Conservation (phyloP, 2,888 invertebrate genomes). For the Laothoe populi region DNA sequence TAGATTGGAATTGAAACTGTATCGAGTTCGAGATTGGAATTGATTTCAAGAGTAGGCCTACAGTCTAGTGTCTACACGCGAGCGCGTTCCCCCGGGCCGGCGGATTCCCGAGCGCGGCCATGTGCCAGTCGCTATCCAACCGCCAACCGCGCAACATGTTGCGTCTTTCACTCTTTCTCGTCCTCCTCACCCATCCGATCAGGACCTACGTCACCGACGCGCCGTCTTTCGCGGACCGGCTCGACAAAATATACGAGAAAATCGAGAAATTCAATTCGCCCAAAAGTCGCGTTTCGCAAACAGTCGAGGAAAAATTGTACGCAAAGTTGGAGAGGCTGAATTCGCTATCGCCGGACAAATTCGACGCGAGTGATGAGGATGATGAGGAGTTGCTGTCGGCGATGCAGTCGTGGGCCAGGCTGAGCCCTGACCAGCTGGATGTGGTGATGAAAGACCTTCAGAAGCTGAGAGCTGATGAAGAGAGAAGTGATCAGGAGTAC, state of each 20-base stretch:
- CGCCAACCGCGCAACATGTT: constrained; percentile 59
- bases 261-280: constrained; percentile 58
- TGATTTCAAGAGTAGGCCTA: too few species aligned
- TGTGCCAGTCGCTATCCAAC: constrained; percentile 51
- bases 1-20: too few species aligned
- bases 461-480: constrained; percentile 52
- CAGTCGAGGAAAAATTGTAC: constrained; percentile 51
- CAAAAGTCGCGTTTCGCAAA: constrained; percentile 39
- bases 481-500: constrained; percentile 57
- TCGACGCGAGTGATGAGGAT: constrained; percentile 65
- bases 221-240: constrained; percentile 61
- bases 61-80: not conserved
- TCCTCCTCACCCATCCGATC: constrained; percentile 58
- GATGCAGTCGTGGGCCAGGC: constrained; percentile 65
- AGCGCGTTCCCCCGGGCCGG: constrained; percentile 13
- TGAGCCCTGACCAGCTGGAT: constrained; percentile 64
- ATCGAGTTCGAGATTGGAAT: too few species aligned
- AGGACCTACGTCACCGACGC: constrained; percentile 65
- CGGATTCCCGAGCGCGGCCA: constrained; percentile 22
- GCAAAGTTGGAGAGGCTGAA: constrained; percentile 68
- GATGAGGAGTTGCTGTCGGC: constrained; percentile 68
- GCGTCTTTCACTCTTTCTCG: constrained; percentile 57
- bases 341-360: constrained; percentile 55
- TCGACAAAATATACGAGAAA: constrained; percentile 67
- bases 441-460: constrained; percentile 67